phyloP scores from a whole-genome alignment of 2,888 invertebrate genomes.

The Neocrepidodera transversa region DNA sequence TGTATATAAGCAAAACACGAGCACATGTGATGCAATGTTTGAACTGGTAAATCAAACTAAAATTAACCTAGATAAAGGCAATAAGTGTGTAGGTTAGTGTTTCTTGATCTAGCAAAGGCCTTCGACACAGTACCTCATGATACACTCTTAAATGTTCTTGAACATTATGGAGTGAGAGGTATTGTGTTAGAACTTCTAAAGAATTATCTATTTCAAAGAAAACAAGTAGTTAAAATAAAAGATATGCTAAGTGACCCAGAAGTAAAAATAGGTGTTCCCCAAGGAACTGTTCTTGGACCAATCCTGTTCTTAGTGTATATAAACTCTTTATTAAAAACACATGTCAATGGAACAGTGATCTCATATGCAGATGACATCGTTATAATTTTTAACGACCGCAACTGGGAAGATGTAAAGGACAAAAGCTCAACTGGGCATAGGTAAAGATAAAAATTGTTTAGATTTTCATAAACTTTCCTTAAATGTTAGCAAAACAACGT shows the following conservation, averaged over 20 bases:
- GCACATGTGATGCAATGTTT: not conserved
- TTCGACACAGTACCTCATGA: conserved; percentile 14
- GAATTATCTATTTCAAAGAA: not conserved
- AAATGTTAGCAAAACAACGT: not conserved
- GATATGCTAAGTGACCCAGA: not conserved
- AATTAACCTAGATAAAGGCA: not conserved
- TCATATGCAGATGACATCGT: not conserved
- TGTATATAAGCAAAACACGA: not conserved
- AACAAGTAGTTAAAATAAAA: not conserved
- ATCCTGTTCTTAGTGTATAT: not conserved
- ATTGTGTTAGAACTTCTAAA: not conserved
- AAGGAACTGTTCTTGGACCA: not conserved
- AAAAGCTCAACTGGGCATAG: not conserved
- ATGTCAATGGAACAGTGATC: not conserved
- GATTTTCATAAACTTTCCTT: not conserved
- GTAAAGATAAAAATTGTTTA: not conserved
- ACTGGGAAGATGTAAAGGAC: not conserved
- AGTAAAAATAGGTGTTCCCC: not conserved
- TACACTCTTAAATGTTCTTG: not conserved
- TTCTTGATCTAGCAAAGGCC: conserved; percentile 2
- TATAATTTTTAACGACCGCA: not conserved
- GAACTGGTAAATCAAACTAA: not conserved
- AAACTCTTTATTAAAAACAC: not conserved
- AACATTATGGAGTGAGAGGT: not conserved
- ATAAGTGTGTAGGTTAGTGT: not conserved